A percentile compares a stretch with the other conserved stretches of the same genome.
phyloP scores from a whole-genome alignment of 1,140 invertebrate genomes.

The Rhynchophorus ferrugineus region DNA sequence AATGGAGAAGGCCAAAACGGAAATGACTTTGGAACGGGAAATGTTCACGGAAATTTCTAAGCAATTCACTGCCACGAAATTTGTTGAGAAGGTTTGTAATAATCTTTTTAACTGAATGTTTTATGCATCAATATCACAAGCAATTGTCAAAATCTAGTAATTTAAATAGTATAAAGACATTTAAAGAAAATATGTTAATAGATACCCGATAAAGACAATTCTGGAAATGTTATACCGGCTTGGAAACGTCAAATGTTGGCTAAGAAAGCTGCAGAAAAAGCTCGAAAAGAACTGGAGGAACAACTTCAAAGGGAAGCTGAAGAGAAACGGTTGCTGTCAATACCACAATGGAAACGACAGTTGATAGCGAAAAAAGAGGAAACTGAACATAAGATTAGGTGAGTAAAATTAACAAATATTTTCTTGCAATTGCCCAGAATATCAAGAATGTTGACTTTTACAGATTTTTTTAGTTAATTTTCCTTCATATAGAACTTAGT shows the following conservation, averaged over 20 bases:
- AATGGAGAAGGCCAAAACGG: conserved; percentile 73
- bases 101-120: not conserved
- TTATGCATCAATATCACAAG: no score
- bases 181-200: no score
- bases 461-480: not conserved
- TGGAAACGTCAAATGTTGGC: conserved; percentile 95
- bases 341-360: conserved; percentile 90
- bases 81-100: conserved; percentile 72
- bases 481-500: not conserved
- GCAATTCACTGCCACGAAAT: conserved; percentile 77
- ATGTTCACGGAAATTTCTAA: conserved; percentile 73
- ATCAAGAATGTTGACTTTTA: not conserved
- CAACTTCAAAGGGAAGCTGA: conserved; percentile 75
- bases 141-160: no score
- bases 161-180: no score
- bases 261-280: conserved; percentile 84
- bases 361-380: conserved; percentile 74
- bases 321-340: conserved; percentile 72
- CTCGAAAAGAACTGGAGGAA: conserved; percentile 82
- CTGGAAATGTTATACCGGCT: conserved; percentile 82
- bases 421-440: not conserved
- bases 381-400: conserved; percentile 64
- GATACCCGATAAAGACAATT: conserved; percentile 81
- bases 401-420: not conserved
- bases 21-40: conserved; percentile 70